A percentile compares a stretch with the other conserved stretches of the same genome.
Evolutionary conservation across 1,140 invertebrate genomes (phyloP).

Genomic region (Meloidogyne chitwoodi): DNA sequence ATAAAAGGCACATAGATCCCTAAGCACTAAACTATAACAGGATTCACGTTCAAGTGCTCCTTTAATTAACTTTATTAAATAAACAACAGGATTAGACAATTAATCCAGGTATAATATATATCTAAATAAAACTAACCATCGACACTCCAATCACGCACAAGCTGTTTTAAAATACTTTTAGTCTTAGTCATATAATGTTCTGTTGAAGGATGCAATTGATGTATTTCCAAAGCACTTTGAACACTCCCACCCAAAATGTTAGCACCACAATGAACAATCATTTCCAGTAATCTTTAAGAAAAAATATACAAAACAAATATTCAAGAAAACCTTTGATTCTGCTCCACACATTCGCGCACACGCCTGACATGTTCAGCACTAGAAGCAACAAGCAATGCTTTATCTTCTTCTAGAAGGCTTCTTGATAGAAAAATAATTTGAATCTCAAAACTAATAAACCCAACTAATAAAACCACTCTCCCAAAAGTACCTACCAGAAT

Average conservation of each 20-base stretch:
- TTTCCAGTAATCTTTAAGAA: slow-evolving; percentile 22
- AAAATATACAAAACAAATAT: slow-evolving; percentile 1
- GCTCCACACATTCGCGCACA: slow-evolving; percentile 18
- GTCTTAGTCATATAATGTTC: slow-evolving; percentile 72
- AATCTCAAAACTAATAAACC: not conserved
- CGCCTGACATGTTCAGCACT: slow-evolving; percentile 12
- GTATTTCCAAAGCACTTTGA: slow-evolving; percentile 16
- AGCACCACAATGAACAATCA: slow-evolving; percentile 25
- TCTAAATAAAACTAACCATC: slow-evolving; percentile 67
- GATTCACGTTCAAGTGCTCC: slow-evolving; percentile 70
- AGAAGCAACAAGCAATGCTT: slow-evolving; percentile 5
- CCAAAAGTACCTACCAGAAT: not conserved
- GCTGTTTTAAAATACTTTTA: slow-evolving; percentile 85
- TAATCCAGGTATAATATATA: not conserved
- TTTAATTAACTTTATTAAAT: not conserved
- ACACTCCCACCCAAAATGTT: slow-evolving; percentile 21
- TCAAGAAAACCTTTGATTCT: slow-evolving; percentile 32
- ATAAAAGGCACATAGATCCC: slow-evolving; percentile 61
- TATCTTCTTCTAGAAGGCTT: slow-evolving; percentile 16
- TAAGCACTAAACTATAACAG: slow-evolving; percentile 84
- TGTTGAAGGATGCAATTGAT: slow-evolving; percentile 19
- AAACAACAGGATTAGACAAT: not conserved
- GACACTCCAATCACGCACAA: slow-evolving; percentile 88
- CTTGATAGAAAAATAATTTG: slow-evolving; percentile 1
- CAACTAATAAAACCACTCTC: not conserved